Base-by-base conservation (phyloP, 2,797 vertebrate species). In the Bucorvus abyssinicus region DNA sequence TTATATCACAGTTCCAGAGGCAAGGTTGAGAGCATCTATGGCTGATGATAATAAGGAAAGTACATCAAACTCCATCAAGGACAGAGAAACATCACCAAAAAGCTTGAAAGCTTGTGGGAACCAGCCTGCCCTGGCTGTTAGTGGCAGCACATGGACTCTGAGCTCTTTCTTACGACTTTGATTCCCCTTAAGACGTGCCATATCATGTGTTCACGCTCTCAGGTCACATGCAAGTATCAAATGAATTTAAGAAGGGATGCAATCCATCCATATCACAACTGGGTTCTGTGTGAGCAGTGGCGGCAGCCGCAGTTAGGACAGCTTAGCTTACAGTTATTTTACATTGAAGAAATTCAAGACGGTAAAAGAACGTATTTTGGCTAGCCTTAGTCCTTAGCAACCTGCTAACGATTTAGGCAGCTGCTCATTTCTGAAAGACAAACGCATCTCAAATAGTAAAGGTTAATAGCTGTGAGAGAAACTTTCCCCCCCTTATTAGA, bases 321-420 rank as follows among this genome's bases (percentile, higher is more conserved):
- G 45, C 45, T 95, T 93, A 90, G 44, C 63, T 86, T 88, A 88
- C 81, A 78, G 91, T 93, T 88, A 74, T 93, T 83, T 74, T 75
- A 49, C 79, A 90, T 70, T 53, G 75, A 95, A 95, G 96, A 97
- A 94, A 95, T 91, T 73, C 65, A 93, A 97, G 74, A 85, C 68
- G 89, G 92, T 84, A 96, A 94, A 97, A 87, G 96, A 96, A 90
- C 76, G 74, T 83, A 93, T 96, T 96, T 68, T 97, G 97, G 96
- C 97, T 95, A 84, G 88, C 81, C 88, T 60, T 84, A 97, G 97
- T 98, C 97, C 97, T 92, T 97, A 97, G 94, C 90, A 97, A 96
- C 98, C 96, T 97, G 95, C 96, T 98, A 98, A 98, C 94, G 98
- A 98, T 95, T 98, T 98, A 94, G 96, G 88, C 98, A 98, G 98